phyloP scores from a whole-genome alignment of 2,113 vertebrate genomes.

The Pionites leucogaster region DNA sequence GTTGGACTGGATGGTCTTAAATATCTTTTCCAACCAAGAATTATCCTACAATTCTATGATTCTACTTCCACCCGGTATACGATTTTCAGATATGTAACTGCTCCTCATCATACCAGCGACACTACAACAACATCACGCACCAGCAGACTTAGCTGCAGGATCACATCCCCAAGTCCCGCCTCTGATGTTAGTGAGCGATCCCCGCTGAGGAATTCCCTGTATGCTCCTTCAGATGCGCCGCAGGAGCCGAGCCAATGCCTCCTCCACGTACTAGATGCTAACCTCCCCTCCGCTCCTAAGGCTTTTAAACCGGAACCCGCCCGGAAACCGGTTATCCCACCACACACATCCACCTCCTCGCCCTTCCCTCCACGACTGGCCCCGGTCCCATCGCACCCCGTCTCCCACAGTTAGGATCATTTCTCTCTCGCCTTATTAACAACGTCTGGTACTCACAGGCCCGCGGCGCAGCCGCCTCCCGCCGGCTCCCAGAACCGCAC shows the following conservation, averaged over 20 bases:
- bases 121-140: rapidly evolving
- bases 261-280: neutral
- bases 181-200: rapidly evolving
- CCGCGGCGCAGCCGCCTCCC: too few relatives aligned
- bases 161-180: neutral
- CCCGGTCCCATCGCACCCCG: neutral
- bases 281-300: rapidly evolving
- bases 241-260: neutral
- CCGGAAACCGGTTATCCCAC: rapidly evolving
- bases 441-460: too few relatives aligned
- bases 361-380: rapidly evolving
- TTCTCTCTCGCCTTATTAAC: neutral
- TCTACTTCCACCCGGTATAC: rapidly evolving
- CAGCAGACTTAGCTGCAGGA: too few relatives aligned
- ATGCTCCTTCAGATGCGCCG: neutral
- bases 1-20: neutral
- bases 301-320: rapidly evolving
- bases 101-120: rapidly evolving
- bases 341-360: neutral
- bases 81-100: rapidly evolving
- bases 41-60: neutral
- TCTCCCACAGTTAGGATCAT: neutral
- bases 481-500: neutral
- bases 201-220: neutral
- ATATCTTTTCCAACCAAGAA: neutral